Evolutionary conservation across 2,113 vertebrate genomes (phyloP), one percentile per base, ranked within the genome.

Genomic region (Corvus moneduloides): DNA sequence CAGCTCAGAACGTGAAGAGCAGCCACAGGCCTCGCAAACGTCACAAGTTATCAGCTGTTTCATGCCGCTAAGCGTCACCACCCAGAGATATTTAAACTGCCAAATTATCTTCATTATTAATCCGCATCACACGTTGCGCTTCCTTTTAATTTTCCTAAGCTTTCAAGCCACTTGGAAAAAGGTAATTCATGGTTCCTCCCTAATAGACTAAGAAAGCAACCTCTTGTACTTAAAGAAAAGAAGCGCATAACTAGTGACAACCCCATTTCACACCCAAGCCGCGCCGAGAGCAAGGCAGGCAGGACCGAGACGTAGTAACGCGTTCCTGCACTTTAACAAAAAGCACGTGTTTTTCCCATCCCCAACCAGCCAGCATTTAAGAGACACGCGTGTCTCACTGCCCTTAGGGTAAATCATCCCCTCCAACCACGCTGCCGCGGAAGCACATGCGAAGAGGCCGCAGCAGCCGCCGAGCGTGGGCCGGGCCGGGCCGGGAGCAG

Each of bases 101-200:
- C 35, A 54, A 46, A 32, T 93, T 91, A 58, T 32, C 43, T 67
- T 7, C 24, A 61, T 64, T 49, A 28, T 22, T 43, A 43, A 67
- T 37, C 56, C 19, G 7, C 6, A 55, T 1, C 19, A 24, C 5
- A 3, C 2, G 0, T 17, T 16, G 24, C 0, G 0, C 10, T 66
- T 33, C 13, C 6, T 41, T 69, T 72, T n/a, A 7, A 10, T 35
- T 49, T 48, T 20, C 52, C 14, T 18, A 27, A 41, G 51, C 22
- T 54, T 55, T 33, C 68, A 48, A 82, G 28, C 4, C n/a, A 26
- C 20, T 22, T 7, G 41, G 15, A 13, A 69, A 71, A 54, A 62
- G 33, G 16, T 11, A 72, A 86, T 17, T 37, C 41, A 8, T 9
- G 3, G 11, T 28, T 69, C 11, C 43, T 17, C 20, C 21, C 13